phyloP scores from a whole-genome alignment of 2,888 invertebrate species.

The Punctoribates punctum region DNA sequence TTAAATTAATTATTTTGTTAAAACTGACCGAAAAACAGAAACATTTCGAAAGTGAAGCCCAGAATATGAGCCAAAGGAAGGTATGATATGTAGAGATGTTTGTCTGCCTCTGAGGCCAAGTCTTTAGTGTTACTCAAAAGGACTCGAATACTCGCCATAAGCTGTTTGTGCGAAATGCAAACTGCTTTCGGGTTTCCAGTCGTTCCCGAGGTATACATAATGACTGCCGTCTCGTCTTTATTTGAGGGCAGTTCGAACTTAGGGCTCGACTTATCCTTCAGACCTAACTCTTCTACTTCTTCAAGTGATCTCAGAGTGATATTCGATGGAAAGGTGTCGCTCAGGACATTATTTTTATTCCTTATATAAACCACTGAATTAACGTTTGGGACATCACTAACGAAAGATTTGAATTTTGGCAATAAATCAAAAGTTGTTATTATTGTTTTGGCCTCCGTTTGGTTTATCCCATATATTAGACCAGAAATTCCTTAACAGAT shows the following conservation, averaged over 20 bases:
- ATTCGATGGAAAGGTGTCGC: slow-evolving; percentile 23
- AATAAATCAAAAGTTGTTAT: slow-evolving; percentile 40
- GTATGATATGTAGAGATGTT: slow-evolving; percentile 82
- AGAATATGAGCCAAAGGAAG: slow-evolving; percentile 95
- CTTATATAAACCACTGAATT: slow-evolving; percentile 37
- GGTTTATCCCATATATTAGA: slow-evolving; percentile 39
- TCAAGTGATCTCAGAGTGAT: slow-evolving; percentile 26
- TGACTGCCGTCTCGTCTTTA: slow-evolving; percentile 79
- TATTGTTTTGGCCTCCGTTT: slow-evolving; percentile 31
- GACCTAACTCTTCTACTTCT: slow-evolving; percentile 32
- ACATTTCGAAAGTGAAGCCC: slow-evolving; percentile 73
- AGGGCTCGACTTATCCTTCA: not conserved
- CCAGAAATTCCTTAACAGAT: slow-evolving; percentile 31
- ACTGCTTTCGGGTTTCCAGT: slow-evolving; percentile 56
- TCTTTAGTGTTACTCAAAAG: slow-evolving; percentile 25
- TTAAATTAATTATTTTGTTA: not conserved
- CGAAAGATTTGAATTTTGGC: slow-evolving; percentile 9
- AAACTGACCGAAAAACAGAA: slow-evolving; percentile 55
- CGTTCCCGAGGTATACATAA: slow-evolving; percentile 93
- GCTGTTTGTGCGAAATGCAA: slow-evolving; percentile 47
- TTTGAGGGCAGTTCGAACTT: slow-evolving; percentile 57
- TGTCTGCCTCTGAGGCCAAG: slow-evolving; percentile 14
- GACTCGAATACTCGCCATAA: slow-evolving; percentile 38
- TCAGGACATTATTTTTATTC: slow-evolving; percentile 26
- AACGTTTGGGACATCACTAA: slow-evolving; percentile 30